Evolutionary conservation across 2,888 invertebrate genomes (phyloP).

Genomic region (Odontocolon sp.): DNA sequence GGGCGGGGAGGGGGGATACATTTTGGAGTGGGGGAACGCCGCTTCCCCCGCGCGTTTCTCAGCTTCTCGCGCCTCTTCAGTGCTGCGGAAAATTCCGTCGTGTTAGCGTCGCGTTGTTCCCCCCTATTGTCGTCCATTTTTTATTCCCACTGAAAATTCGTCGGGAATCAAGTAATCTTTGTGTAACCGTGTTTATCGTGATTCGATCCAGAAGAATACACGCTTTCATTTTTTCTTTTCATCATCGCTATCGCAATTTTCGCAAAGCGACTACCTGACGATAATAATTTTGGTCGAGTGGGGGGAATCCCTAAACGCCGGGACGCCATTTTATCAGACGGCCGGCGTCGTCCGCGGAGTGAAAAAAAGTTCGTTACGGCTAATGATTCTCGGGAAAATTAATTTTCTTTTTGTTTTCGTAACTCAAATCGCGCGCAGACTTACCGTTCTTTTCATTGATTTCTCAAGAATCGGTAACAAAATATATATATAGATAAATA

Average conservation of each 20-base stretch:
- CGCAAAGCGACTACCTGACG: background rate
- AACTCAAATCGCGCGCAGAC: no score
- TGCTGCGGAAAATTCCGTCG: constrained; percentile 48
- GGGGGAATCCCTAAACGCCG: no score
- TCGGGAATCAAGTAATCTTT: background rate
- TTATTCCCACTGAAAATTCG: background rate
- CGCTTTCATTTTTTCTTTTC: background rate
- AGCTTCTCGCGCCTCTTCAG: constrained; percentile 45
- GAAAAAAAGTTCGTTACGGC: background rate
- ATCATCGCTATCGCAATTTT: no score
- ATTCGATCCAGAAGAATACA: no score
- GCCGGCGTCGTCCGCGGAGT: constrained; percentile 50
- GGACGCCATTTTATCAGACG: constrained; percentile 58
- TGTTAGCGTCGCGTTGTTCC: constrained; percentile 10
- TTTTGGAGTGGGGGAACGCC: background rate
- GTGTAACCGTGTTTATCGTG: no score
- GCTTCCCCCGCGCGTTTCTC: constrained; percentile 26
- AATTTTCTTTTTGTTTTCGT: no score
- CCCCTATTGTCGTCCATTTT: background rate
- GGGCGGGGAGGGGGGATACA: background rate
- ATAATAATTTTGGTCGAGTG: background rate
- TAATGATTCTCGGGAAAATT: background rate
- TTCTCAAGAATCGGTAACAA: no score
- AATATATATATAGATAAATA: no score
- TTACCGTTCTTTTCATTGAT: no score